phyloP scores from a whole-genome alignment of 2,113 vertebrate species.

The Percopsis transmontana region DNA sequence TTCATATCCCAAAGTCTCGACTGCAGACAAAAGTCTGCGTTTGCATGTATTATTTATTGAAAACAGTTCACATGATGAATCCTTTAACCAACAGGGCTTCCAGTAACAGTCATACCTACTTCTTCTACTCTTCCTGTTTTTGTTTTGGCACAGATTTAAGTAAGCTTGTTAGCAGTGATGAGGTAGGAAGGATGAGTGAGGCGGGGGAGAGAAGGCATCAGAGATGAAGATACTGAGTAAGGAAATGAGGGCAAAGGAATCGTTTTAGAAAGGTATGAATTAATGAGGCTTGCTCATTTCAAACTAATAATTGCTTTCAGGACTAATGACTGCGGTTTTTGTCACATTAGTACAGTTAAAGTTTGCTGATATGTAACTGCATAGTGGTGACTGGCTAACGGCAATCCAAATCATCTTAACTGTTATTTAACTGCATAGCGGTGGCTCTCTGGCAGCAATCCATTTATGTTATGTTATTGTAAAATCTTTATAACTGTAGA shows the following conservation, averaged over 20 bases:
- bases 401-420: constrained; percentile 13
- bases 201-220: constrained; percentile 34
- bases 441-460: constrained; percentile 23
- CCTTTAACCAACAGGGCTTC: constrained; percentile 69
- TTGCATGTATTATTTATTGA: constrained; percentile 78
- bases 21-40: constrained; percentile 76
- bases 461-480: constrained; percentile 32
- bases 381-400: too few species aligned
- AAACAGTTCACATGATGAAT: constrained; percentile 74
- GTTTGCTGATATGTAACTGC: constrained; percentile 11
- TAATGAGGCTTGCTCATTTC: constrained; percentile 39
- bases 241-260: constrained; percentile 47
- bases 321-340: constrained; percentile 25
- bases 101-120: constrained; percentile 64
- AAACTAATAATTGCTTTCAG: constrained; percentile 51
- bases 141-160: constrained; percentile 71
- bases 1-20: constrained; percentile 72
- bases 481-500: neutral
- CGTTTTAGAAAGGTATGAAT: constrained; percentile 62
- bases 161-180: constrained; percentile 68
- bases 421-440: constrained; percentile 21
- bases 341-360: constrained; percentile 32
- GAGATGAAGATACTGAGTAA: constrained; percentile 5
- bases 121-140: constrained; percentile 58
- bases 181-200: constrained; percentile 49